phyloP scores from a whole-genome alignment of 2,113 vertebrate genomes.

The Oxyura jamaicensis region DNA sequence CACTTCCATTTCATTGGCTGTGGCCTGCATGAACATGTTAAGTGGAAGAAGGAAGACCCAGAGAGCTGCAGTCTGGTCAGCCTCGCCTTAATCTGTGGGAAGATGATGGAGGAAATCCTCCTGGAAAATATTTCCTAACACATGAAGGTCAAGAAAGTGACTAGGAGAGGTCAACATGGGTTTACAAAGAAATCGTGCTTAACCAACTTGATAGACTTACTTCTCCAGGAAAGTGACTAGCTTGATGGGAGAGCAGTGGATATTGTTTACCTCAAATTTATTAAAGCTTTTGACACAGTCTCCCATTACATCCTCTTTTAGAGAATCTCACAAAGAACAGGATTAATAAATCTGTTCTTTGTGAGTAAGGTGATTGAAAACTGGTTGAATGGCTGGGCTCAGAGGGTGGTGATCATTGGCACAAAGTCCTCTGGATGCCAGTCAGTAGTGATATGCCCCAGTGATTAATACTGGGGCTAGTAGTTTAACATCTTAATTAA shows the following conservation, averaged over 20 bases:
- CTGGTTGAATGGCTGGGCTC: background rate
- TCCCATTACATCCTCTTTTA: background rate
- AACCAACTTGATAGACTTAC: background rate
- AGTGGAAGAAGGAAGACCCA: background rate
- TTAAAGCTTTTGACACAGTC: background rate
- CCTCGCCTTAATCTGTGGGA: background rate
- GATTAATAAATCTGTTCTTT: background rate
- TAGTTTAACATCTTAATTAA: background rate
- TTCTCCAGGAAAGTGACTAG: background rate
- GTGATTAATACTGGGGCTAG: background rate
- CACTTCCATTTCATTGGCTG: background rate
- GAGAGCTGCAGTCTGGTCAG: background rate
- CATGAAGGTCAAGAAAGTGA: background rate
- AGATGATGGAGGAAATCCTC: background rate
- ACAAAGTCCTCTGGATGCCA: background rate
- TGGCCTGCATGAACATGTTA: background rate
- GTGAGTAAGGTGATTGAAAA: background rate
- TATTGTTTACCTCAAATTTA: background rate
- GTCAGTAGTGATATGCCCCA: background rate
- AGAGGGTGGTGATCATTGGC: background rate
- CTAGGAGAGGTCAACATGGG: background rate
- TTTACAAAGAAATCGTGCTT: background rate
- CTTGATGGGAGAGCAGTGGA: background rate
- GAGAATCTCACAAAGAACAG: background rate
- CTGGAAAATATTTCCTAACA: background rate